Evolutionary conservation across 2,888 invertebrate genomes (phyloP).

Genomic region (Lamproptera curius): DNA sequence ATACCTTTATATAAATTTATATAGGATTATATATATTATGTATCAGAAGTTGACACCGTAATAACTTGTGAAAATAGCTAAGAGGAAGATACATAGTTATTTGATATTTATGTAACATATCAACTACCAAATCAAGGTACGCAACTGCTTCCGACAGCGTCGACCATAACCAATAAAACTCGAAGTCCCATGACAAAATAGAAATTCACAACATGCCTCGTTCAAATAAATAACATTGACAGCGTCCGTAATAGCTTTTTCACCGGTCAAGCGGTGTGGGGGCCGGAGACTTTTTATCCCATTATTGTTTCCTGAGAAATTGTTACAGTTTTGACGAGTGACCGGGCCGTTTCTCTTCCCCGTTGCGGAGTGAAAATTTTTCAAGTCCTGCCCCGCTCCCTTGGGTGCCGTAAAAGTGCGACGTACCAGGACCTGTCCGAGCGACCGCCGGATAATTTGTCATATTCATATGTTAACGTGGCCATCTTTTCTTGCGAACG

Average conservation of each 20-base stretch:
- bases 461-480: slow-evolving; percentile 79
- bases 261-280: slow-evolving; percentile 51
- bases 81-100: no score
- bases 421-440: slow-evolving; percentile 55
- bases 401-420: slow-evolving; percentile 74
- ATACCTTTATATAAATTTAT: no score
- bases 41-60: no score
- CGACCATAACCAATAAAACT: slow-evolving; percentile 59
- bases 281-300: slow-evolving; percentile 58
- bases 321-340: slow-evolving; percentile 77
- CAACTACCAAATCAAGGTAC: slow-evolving; percentile 14
- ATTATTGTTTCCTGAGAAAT: slow-evolving; percentile 78
- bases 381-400: slow-evolving; percentile 73
- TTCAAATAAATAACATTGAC: slow-evolving; percentile 77
- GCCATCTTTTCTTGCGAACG: slow-evolving; percentile 77
- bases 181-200: slow-evolving; percentile 71
- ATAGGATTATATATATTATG: no score
- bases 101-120: background rate
- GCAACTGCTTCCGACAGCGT: slow-evolving; percentile 34
- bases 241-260: slow-evolving; percentile 65
- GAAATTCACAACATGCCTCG: slow-evolving; percentile 69
- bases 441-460: slow-evolving; percentile 73
- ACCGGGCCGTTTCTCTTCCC: slow-evolving; percentile 73
- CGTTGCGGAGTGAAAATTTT: slow-evolving; percentile 75
- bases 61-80: no score